Conservation (phyloP, 2,113 vertebrate genomes). For the Ivindomyrus marchei region DNA sequence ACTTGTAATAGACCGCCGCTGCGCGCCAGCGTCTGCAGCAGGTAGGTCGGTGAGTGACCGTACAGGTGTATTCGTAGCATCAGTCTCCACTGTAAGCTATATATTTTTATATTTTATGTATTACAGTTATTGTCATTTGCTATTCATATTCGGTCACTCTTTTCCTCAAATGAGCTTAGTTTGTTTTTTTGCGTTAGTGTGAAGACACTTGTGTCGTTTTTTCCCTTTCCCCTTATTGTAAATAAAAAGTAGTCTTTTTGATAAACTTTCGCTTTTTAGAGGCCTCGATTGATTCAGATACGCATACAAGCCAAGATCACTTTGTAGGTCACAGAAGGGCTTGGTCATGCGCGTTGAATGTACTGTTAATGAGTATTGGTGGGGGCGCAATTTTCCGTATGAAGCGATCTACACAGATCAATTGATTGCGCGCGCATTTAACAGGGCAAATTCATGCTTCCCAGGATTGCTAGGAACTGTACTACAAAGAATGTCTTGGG, state of each 20-base stretch:
- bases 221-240: neutral
- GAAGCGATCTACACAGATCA: neutral
- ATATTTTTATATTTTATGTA: neutral
- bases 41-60: neutral
- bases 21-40: neutral
- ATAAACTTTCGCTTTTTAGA: neutral
- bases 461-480: neutral
- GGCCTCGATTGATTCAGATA: neutral
- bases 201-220: neutral
- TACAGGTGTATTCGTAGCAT: neutral
- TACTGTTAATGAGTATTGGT: neutral
- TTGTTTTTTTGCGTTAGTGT: neutral
- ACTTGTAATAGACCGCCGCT: constrained; percentile 22
- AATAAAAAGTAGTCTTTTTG: neutral
- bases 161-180: neutral
- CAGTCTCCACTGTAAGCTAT: neutral
- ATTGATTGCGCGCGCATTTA: neutral
- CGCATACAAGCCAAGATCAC: neutral
- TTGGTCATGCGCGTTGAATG: neutral
- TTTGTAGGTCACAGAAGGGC: neutral
- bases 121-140: neutral
- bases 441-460: neutral
- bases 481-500: neutral
- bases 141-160: neutral
- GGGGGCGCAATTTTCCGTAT: neutral